A percentile compares a stretch with the other conserved stretches of the same genome.
Evolutionary conservation across 2,113 vertebrate species (phyloP).

Genomic region (Ifrita kowaldi): DNA sequence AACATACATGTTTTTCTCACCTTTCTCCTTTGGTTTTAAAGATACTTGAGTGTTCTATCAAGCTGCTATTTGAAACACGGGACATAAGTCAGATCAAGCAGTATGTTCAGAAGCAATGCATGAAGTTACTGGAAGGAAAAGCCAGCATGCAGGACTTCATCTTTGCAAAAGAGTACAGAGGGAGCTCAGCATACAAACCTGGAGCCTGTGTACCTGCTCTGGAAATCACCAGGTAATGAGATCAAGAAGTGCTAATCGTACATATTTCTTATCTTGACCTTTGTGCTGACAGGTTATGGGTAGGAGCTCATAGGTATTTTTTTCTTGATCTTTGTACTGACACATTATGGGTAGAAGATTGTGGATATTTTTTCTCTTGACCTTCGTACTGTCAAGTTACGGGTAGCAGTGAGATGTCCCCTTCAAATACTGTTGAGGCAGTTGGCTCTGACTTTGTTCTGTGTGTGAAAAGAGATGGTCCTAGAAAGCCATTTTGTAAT

Average conservation of each 20-base stretch:
- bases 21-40: conserved; percentile 60
- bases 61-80: conserved; percentile 95
- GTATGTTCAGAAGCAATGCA: conserved; percentile 91
- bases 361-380: neutral
- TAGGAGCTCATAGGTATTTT: neutral
- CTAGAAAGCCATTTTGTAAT: neutral
- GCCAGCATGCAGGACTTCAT: conserved; percentile 96
- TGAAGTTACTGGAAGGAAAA: conserved; percentile 90
- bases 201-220: conserved; percentile 93
- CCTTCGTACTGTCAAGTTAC: neutral
- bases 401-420: neutral
- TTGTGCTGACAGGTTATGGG: neutral
- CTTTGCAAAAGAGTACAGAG: conserved; percentile 96
- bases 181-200: conserved; percentile 85
- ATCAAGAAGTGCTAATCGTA: neutral
- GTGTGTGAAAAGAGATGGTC: neutral
- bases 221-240: conserved; percentile 90
- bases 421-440: neutral
- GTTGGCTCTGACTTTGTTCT: neutral
- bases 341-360: neutral
- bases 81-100: conserved; percentile 97
- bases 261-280: neutral
- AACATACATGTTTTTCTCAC: neutral
- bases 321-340: neutral
- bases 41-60: conserved; percentile 95